Conservation (phyloP, 2,113 vertebrate species). For the Embiotoca jacksoni region DNA sequence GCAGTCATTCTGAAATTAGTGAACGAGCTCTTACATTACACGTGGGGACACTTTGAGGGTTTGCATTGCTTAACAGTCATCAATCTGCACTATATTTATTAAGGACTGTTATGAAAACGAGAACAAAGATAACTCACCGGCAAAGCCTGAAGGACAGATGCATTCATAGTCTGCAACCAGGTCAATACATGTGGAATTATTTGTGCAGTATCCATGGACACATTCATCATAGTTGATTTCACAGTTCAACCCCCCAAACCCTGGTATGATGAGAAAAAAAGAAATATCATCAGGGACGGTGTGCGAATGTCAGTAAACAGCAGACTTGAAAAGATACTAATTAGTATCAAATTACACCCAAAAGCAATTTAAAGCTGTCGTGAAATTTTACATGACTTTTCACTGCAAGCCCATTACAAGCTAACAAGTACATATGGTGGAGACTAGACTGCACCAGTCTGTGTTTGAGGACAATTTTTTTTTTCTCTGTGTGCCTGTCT, state of each 20-base stretch:
- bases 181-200: constrained; percentile 85
- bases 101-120: constrained; percentile 61
- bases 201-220: constrained; percentile 80
- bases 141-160: constrained; percentile 82
- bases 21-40: constrained; percentile 25
- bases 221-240: constrained; percentile 87
- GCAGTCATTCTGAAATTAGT: constrained; percentile 12
- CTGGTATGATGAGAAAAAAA: constrained; percentile 57
- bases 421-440: neutral
- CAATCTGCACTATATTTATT: constrained; percentile 53
- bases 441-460: neutral
- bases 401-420: constrained; percentile 1
- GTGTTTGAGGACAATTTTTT: constrained; percentile 3
- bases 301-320: constrained; percentile 56
- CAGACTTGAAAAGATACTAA: constrained; percentile 53
- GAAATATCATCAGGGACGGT: constrained; percentile 45
- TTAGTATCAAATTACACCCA: constrained; percentile 45
- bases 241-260: constrained; percentile 82
- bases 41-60: constrained; percentile 26
- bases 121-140: constrained; percentile 78
- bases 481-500: neutral
- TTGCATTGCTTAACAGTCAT: constrained; percentile 46
- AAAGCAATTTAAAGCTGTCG: constrained; percentile 36
- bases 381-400: constrained; percentile 34
- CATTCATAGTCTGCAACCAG: constrained; percentile 82